Conservation (phyloP, 1,140 invertebrate species). For the Formica exsecta region DNA sequence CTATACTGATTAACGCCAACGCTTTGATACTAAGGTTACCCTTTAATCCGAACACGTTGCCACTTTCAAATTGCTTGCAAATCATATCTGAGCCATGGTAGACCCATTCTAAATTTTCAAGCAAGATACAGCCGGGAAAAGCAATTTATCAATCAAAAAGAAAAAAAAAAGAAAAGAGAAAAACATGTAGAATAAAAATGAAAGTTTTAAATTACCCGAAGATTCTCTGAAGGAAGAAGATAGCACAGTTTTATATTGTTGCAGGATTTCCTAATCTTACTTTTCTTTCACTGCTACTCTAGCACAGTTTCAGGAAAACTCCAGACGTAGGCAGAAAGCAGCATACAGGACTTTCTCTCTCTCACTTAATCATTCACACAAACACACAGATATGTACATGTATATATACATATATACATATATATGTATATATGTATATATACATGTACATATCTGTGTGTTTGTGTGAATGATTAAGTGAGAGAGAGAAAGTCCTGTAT, state of each 20-base stretch:
- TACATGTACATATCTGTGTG: no score
- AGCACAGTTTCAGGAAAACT: conserved; percentile 57
- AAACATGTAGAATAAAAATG: conserved; percentile 34
- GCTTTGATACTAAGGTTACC: conserved; percentile 74
- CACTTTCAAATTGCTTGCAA: conserved; percentile 88
- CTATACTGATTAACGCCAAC: conserved; percentile 71
- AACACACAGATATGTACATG: no score
- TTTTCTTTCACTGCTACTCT: conserved; percentile 28
- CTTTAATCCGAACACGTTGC: conserved; percentile 87
- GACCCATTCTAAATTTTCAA: conserved; percentile 84
- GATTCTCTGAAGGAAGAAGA: conserved; percentile 56
- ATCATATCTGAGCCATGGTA: conserved; percentile 90
- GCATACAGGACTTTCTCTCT: conserved; percentile 57
- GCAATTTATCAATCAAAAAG: conserved; percentile 72
- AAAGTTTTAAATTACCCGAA: conserved; percentile 23
- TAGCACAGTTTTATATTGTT: conserved; percentile 50
- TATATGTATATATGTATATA: no score
- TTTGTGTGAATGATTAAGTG: no score
- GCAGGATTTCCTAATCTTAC: conserved; percentile 70
- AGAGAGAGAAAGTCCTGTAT: conserved; percentile 51
- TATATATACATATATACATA: no score
- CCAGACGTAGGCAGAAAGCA: conserved; percentile 68
- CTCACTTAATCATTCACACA: no score
- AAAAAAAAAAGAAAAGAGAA: conserved; percentile 72
- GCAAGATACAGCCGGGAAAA: conserved; percentile 82